Evolutionary conservation across 2,113 vertebrate genomes (phyloP).

Genomic region (Osmerus mordax): DNA sequence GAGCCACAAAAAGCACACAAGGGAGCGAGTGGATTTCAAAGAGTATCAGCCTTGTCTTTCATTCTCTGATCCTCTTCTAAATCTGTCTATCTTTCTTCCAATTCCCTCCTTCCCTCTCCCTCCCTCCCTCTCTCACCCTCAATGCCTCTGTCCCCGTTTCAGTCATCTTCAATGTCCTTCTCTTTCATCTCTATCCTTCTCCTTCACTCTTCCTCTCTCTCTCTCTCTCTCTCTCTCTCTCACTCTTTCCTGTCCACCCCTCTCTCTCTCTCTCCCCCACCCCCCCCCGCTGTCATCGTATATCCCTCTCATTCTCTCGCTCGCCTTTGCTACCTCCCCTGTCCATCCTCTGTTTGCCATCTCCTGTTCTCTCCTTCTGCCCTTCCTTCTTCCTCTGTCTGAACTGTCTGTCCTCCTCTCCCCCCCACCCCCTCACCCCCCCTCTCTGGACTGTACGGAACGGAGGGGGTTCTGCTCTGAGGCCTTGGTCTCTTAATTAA

Average conservation of each 20-base stretch:
- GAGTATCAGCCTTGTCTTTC: conserved; percentile 16
- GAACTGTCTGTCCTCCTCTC: conserved; percentile 16
- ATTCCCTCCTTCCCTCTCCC: background rate
- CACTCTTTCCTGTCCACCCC: conserved; percentile 18
- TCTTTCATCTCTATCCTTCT: conserved; percentile 12
- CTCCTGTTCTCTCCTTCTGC: too few relatives aligned
- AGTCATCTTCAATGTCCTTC: conserved; percentile 41
- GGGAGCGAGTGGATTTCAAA: conserved; percentile 23
- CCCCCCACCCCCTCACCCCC: conserved; percentile 49
- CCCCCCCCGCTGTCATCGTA: too few relatives aligned
- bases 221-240: conserved; percentile 33
- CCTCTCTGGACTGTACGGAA: conserved; percentile 53
- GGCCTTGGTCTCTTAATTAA: conserved; percentile 67
- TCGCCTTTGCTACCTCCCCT: too few relatives aligned
- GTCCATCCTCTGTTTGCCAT: too few relatives aligned
- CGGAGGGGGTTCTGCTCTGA: conserved; percentile 46
- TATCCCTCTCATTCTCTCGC: background rate
- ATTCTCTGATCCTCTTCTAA: conserved; percentile 3
- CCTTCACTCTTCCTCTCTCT: conserved; percentile 20
- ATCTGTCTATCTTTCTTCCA: background rate
- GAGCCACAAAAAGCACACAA: conserved; percentile 48
- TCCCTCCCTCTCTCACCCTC: conserved; percentile 2
- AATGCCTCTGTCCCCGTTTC: conserved; percentile 25
- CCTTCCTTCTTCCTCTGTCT: background rate
- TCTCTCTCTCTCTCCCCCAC: conserved; percentile 26